Conservation (phyloP, 2,113 vertebrate genomes). For the Sylvicapra grimmia region DNA sequence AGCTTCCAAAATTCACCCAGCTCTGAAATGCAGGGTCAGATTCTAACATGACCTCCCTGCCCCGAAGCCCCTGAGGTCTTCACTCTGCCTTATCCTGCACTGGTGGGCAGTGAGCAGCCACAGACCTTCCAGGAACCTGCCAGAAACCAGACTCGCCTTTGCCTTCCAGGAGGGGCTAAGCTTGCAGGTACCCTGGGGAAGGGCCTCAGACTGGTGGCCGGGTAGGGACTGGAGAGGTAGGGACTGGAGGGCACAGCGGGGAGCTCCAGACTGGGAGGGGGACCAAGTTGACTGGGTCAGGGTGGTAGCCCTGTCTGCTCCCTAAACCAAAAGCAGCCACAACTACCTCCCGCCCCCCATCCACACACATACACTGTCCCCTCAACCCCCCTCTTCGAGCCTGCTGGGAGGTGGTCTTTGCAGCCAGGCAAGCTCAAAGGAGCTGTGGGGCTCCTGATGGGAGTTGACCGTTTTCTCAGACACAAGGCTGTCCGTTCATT, state of each 20-base stretch:
- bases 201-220: too few species aligned
- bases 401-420: not conserved
- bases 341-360: accelerated
- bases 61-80: not conserved
- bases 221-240: not conserved
- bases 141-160: not conserved
- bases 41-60: accelerated
- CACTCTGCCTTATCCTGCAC: not conserved
- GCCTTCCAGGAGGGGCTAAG: not conserved
- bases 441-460: not conserved
- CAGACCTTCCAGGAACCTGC: not conserved
- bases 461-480: not conserved
- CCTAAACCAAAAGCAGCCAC: not conserved
- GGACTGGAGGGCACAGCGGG: not conserved
- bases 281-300: not conserved
- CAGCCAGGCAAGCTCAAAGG: not conserved
- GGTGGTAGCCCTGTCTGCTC: not conserved
- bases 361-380: not conserved
- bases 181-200: not conserved
- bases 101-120: too few species aligned
- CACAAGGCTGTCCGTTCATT: not conserved
- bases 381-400: not conserved
- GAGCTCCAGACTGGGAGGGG: not conserved
- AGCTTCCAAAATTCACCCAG: not conserved
- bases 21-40: not conserved